These are phyloP conservation scores for Hyposmocoma kahamanoa DNA, from an alignment of 1,140 invertebrate genomes.

Conservation along the genomic window DNA sequence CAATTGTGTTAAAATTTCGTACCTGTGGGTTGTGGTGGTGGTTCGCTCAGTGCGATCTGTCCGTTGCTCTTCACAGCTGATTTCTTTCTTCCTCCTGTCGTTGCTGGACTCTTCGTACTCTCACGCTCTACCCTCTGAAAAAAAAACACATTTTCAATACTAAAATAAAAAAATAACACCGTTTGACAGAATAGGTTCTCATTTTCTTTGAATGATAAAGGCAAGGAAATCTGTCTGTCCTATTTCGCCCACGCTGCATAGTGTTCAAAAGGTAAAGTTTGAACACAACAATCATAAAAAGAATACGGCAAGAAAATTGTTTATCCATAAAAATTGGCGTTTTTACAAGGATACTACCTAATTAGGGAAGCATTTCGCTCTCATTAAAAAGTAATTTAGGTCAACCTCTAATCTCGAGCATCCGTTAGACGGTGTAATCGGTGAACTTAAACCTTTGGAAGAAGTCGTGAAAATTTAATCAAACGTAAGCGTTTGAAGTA, in stretches of 20 bases:
- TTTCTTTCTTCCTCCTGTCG: slow-evolving; percentile 58
- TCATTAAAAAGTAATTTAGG: slow-evolving; percentile 52
- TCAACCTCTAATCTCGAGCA: slow-evolving; percentile 27
- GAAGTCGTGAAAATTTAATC: slow-evolving; percentile 11
- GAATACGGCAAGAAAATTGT: background rate
- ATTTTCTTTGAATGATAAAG: no score
- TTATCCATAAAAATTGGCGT: slow-evolving; percentile 1
- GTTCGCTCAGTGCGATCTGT: slow-evolving; percentile 43
- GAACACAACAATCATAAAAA: no score
- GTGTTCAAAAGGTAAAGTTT: no score
- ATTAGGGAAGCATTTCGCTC: slow-evolving; percentile 15
- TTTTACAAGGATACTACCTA: slow-evolving; percentile 2
- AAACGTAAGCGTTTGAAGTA: slow-evolving; percentile 25
- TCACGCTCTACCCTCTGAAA: slow-evolving; percentile 60
- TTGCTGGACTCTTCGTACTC: slow-evolving; percentile 60
- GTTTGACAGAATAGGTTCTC: no score
- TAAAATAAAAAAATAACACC: no score
- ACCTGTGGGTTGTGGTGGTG: slow-evolving; percentile 51
- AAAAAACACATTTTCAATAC: slow-evolving; percentile 4
- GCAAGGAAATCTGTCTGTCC: no score
- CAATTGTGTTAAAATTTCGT: no score
- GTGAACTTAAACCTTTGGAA: slow-evolving; percentile 5
- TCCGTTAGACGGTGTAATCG: slow-evolving; percentile 11
- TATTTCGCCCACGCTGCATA: no score
- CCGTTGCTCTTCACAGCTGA: slow-evolving; percentile 54